phyloP scores from a whole-genome alignment of 1,140 invertebrate species.

The Drosophila orosa region DNA sequence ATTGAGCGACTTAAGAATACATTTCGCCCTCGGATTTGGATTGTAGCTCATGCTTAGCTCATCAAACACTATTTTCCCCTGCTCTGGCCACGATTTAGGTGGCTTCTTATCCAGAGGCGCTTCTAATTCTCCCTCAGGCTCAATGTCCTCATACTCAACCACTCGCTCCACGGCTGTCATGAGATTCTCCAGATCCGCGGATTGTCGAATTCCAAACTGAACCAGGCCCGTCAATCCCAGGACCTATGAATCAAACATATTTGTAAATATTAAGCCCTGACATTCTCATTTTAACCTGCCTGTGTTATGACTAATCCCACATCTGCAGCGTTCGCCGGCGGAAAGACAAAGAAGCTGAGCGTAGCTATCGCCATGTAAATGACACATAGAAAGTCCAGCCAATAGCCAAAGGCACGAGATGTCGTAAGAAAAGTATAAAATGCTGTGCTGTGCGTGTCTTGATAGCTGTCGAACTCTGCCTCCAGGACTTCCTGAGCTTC shows the following conservation, averaged over 20 bases:
- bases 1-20: constrained; percentile 87
- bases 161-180: constrained; percentile 93
- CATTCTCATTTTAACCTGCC: background rate
- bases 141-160: constrained; percentile 89
- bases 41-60: constrained; percentile 88
- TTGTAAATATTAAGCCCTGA: background rate
- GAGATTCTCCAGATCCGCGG: constrained; percentile 92
- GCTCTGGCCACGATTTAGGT: constrained; percentile 88
- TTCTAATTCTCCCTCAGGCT: constrained; percentile 88
- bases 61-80: constrained; percentile 88
- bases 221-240: constrained; percentile 92
- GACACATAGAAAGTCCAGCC: constrained; percentile 91
- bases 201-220: constrained; percentile 93
- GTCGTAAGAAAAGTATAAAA: constrained; percentile 88
- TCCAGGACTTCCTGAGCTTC: constrained; percentile 91
- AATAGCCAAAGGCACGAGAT: constrained; percentile 89
- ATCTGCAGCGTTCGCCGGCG: constrained; percentile 87
- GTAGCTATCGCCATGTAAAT: constrained; percentile 89
- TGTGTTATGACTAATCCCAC: constrained; percentile 93
- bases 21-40: constrained; percentile 86
- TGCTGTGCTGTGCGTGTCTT: constrained; percentile 89
- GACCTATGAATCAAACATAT: constrained; percentile 75
- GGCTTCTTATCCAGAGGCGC: constrained; percentile 87
- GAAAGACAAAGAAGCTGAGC: constrained; percentile 88
- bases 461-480: constrained; percentile 91